Evolutionary conservation across 2,888 invertebrate genomes (phyloP).

Genomic region (Noctua comes): DNA sequence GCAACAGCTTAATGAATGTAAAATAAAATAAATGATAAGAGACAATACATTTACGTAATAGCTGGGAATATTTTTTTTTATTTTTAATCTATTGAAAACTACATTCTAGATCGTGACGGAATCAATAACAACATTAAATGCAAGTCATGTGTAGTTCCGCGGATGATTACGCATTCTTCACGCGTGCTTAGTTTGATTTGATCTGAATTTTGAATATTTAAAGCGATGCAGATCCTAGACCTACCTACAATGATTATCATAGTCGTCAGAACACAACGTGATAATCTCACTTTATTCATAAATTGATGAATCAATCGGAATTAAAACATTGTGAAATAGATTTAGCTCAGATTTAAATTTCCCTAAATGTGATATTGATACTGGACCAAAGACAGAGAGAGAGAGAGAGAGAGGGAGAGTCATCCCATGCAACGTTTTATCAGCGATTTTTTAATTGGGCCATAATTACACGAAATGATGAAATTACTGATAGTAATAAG

Average conservation of each 20-base stretch:
- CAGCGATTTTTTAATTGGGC: too few species aligned
- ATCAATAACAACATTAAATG: conserved; percentile 39
- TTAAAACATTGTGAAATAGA: conserved; percentile 17
- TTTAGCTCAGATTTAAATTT: not conserved
- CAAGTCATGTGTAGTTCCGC: conserved; percentile 24
- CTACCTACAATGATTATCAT: not conserved
- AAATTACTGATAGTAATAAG: not conserved
- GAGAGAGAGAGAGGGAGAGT: not conserved
- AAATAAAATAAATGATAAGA: conserved; percentile 11
- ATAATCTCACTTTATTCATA: not conserved
- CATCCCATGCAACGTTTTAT: not conserved
- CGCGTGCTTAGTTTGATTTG: conserved; percentile 27
- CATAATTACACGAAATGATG: not conserved
- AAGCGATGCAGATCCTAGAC: not conserved
- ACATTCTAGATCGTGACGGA: conserved; percentile 30
- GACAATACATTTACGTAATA: not conserved
- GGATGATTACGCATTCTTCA: conserved; percentile 18
- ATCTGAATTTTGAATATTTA: conserved; percentile 30
- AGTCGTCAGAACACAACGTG: not conserved
- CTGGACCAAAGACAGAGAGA: not conserved
- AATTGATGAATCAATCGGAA: not conserved
- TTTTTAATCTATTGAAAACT: conserved; percentile 9
- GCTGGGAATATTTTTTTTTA: not conserved
- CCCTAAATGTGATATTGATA: not conserved
- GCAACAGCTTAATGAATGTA: not conserved